phyloP scores from a whole-genome alignment of 2,113 vertebrate species.

The Alces alces region DNA sequence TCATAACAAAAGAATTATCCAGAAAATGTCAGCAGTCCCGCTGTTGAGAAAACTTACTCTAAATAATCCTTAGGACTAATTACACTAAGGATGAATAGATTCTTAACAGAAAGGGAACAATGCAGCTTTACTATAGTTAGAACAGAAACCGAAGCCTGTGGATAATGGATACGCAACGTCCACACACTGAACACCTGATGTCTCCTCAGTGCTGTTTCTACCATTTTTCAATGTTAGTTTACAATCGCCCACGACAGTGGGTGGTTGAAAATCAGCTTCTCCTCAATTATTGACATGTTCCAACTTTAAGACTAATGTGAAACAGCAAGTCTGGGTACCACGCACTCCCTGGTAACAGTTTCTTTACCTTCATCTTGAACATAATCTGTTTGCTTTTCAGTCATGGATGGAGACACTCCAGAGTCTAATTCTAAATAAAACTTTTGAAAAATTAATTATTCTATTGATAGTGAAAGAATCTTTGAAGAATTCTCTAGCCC shows the following conservation, averaged over 20 bases:
- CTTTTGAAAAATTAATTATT: neutral
- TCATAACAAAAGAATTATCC: neutral
- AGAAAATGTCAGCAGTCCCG: neutral
- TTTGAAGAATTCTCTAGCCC: neutral
- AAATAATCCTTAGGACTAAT: neutral
- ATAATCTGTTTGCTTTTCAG: neutral
- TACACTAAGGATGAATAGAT: neutral
- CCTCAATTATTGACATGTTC: neutral
- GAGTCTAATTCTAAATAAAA: neutral
- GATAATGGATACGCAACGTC: neutral
- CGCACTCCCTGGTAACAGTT: neutral
- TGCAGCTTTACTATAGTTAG: fast-evolving
- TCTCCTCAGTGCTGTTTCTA: neutral
- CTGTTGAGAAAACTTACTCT: neutral
- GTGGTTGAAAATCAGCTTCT: neutral
- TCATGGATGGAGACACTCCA: neutral
- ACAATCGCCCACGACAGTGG: neutral
- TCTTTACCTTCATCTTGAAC: neutral
- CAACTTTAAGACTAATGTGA: neutral
- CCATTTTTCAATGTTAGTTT: neutral
- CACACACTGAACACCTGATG: fast-evolving
- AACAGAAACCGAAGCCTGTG: neutral
- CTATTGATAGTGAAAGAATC: neutral
- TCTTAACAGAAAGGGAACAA: neutral
- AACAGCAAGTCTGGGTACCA: neutral